Percentiles rank a stretch among this genome's conserved stretches.
Conservation (phyloP, 2,888 invertebrate genomes). For the Torymus texanus region DNA sequence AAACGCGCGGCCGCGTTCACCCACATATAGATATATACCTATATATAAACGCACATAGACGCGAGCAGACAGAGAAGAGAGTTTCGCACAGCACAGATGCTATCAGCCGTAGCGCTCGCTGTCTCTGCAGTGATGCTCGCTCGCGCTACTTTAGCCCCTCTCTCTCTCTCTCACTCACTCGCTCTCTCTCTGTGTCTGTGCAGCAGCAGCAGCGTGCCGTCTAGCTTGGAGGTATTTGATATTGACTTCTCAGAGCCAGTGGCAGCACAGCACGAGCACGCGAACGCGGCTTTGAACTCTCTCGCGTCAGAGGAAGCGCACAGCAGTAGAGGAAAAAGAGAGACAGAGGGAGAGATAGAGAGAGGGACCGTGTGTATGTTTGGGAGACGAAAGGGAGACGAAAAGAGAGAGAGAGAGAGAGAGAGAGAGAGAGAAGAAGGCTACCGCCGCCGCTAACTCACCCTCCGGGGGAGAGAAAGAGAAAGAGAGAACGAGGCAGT, state of each 20-base stretch:
- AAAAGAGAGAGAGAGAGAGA: constrained; percentile 6
- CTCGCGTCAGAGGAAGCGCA: constrained; percentile 41
- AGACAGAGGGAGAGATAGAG: constrained; percentile 42
- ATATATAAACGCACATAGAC: constrained; percentile 3
- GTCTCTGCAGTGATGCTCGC: constrained; percentile 24
- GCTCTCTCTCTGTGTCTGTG: neutral
- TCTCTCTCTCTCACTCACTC: neutral
- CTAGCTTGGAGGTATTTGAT: constrained; percentile 74
- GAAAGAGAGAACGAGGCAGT: constrained; percentile 43
- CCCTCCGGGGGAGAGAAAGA: neutral
- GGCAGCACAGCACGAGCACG: constrained; percentile 58
- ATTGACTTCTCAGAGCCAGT: constrained; percentile 73
- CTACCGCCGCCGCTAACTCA: constrained; percentile 28
- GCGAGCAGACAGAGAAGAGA: constrained; percentile 22
- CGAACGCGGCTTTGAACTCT: constrained; percentile 66
- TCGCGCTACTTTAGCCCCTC: constrained; percentile 6
- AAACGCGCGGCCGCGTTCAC: too few relatives aligned
- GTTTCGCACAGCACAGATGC: constrained; percentile 26
- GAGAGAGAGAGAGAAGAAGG: constrained; percentile 19
- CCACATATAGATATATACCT: too few relatives aligned
- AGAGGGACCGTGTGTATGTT: neutral
- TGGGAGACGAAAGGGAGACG: neutral
- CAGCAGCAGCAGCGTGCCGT: constrained; percentile 60
- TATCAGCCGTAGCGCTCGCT: constrained; percentile 33
- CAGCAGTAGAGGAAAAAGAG: constrained; percentile 41